These are phyloP conservation scores for Apteryx owenii DNA, from an alignment of 2,113 vertebrate species.

Conservation along the genomic window DNA sequence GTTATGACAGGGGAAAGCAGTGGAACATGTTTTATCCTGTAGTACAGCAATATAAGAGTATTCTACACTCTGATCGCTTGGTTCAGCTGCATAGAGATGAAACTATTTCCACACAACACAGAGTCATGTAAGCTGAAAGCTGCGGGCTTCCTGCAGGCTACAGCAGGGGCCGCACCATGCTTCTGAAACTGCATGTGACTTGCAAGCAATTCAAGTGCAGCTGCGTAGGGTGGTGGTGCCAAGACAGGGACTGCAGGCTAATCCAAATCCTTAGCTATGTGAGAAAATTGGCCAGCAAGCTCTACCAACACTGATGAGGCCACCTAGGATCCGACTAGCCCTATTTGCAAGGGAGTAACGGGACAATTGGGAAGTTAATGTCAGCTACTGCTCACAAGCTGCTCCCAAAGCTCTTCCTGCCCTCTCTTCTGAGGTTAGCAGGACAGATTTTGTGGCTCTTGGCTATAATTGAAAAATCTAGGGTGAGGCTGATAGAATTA, in stretches of 20 bases:
- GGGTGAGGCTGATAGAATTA: not conserved
- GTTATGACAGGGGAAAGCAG: not conserved
- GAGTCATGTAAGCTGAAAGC: not conserved
- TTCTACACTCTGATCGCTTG: not conserved
- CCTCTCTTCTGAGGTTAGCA: not conserved
- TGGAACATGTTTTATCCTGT: not conserved
- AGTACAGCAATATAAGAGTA: not conserved
- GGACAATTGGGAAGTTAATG: not conserved
- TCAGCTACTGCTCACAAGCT: not conserved
- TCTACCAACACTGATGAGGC: not conserved
- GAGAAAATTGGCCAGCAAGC: not conserved
- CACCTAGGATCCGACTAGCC: not conserved
- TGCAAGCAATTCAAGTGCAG: not conserved
- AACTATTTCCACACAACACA: not conserved
- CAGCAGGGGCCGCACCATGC: not conserved
- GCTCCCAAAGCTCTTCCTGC: not conserved
- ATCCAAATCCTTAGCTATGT: not conserved
- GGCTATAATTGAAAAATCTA: not conserved
- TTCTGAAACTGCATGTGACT: not conserved
- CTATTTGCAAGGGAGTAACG: not conserved
- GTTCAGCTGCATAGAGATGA: too few species aligned
- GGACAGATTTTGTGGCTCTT: not conserved
- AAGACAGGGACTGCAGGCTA: not conserved
- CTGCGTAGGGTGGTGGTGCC: rapidly evolving
- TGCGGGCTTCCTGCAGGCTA: not conserved